These are phyloP conservation scores for Caenorhabditis sp. DNA, from an alignment of 2,888 invertebrate genomes.

Conservation along the genomic window DNA sequence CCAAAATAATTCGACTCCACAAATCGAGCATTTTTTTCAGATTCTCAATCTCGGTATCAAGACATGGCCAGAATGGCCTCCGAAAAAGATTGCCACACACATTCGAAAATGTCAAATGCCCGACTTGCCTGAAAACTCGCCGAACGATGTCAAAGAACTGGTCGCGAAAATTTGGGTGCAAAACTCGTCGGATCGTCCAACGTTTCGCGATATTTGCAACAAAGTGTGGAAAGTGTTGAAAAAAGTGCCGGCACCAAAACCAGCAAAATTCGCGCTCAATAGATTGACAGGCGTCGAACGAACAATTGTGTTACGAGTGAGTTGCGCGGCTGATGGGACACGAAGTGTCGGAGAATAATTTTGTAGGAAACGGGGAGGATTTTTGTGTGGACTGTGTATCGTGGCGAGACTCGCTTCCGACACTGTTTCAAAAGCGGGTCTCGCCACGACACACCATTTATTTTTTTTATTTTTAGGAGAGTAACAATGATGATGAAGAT, in stretches of 20 bases:
- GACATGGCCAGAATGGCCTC: slow-evolving; percentile 6
- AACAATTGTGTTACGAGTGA: not conserved
- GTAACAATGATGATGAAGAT: too few relatives aligned
- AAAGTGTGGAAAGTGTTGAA: slow-evolving; percentile 5
- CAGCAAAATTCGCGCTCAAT: slow-evolving; percentile 1
- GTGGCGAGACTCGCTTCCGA: too few relatives aligned
- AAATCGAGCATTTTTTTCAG: not conserved
- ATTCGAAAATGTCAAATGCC: slow-evolving; percentile 12
- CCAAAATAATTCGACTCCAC: too few relatives aligned
- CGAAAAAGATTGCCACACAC: slow-evolving; percentile 11
- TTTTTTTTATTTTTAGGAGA: too few relatives aligned
- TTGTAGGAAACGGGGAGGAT: too few relatives aligned
- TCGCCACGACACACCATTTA: too few relatives aligned
- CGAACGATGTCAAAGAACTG: slow-evolving; percentile 5
- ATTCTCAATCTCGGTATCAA: slow-evolving; percentile 6
- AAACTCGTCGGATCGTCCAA: not conserved
- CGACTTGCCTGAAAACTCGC: not conserved
- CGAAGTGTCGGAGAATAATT: too few relatives aligned
- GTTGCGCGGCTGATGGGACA: too few relatives aligned
- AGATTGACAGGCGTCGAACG: slow-evolving; percentile 6
- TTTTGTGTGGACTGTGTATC: too few relatives aligned
- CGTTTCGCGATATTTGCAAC: slow-evolving; percentile 2
- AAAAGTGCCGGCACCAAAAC: slow-evolving; percentile 4
- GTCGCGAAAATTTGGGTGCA: slow-evolving; percentile 4
- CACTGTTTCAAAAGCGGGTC: too few relatives aligned